These are phyloP conservation scores for Neosilurus hyrtlii DNA, from an alignment of 2,797 vertebrate species.

Conservation along the genomic window DNA sequence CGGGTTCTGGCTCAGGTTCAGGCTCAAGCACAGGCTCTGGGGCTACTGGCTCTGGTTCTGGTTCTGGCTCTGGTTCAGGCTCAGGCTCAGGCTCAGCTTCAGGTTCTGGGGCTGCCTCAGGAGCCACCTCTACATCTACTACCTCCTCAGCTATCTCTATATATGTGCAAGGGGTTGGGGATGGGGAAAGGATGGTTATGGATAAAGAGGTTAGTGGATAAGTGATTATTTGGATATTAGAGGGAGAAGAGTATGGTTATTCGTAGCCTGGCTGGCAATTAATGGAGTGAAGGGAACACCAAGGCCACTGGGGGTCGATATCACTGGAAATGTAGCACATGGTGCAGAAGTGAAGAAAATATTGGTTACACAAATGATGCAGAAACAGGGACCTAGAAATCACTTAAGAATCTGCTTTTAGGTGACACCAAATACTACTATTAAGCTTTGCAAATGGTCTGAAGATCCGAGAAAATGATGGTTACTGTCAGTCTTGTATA, in stretches of 20 bases:
- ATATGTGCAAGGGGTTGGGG: slow-evolving; percentile 50
- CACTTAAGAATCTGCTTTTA: slow-evolving; percentile 13
- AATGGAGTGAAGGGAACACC: background rate
- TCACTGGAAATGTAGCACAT: slow-evolving; percentile 10
- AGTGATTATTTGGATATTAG: slow-evolving; percentile 19
- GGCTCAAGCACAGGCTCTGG: slow-evolving; percentile 43
- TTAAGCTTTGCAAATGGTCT: background rate
- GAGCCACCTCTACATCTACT: slow-evolving; percentile 75
- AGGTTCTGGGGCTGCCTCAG: slow-evolving; percentile 56
- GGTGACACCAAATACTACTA: background rate
- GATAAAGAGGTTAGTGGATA: slow-evolving; percentile 41
- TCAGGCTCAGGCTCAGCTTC: slow-evolving; percentile 55
- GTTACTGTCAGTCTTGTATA: background rate
- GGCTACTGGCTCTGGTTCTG: slow-evolving; percentile 43
- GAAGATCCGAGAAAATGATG: background rate
- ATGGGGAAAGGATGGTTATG: slow-evolving; percentile 42
- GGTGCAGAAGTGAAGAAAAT: slow-evolving; percentile 20
- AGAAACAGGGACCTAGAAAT: slow-evolving; percentile 29
- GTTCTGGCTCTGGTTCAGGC: slow-evolving; percentile 59
- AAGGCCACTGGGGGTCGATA: background rate
- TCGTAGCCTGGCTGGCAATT: slow-evolving; percentile 9
- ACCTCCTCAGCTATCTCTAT: slow-evolving; percentile 75
- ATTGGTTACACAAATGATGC: slow-evolving; percentile 7
- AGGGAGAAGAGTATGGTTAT: slow-evolving; percentile 21
- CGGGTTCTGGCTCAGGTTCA: slow-evolving; percentile 19